These are phyloP conservation scores for Macrotrachela quadricornifera DNA, from an alignment of 1,140 invertebrate genomes.

Conservation along the genomic window DNA sequence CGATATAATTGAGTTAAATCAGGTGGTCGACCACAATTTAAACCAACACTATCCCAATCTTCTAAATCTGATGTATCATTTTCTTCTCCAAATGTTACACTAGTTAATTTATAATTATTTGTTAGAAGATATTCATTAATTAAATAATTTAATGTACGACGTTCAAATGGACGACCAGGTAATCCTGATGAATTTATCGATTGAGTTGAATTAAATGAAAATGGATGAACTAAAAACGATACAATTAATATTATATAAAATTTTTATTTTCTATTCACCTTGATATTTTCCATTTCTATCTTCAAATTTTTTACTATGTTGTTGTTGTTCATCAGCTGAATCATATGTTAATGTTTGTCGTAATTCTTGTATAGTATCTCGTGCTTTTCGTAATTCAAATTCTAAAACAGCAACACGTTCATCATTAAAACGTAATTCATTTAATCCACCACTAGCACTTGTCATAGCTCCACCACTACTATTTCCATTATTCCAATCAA, in stretches of 20 bases:
- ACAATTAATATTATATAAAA: too few relatives aligned
- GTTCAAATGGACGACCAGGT: constrained; percentile 40
- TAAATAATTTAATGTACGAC: constrained; percentile 59
- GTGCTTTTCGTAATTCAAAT: constrained; percentile 66
- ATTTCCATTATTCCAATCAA: constrained; percentile 37
- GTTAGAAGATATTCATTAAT: constrained; percentile 63
- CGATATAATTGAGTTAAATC: constrained; percentile 53
- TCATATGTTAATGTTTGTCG: constrained; percentile 50
- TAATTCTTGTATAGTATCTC: constrained; percentile 58
- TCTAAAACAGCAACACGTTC: constrained; percentile 41
- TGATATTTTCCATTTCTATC: background rate
- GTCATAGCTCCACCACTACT: too few relatives aligned
- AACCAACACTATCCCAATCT: constrained; percentile 65
- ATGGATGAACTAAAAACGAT: too few relatives aligned
- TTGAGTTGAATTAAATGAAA: too few relatives aligned
- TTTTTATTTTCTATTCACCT: too few relatives aligned
- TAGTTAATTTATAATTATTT: constrained; percentile 61
- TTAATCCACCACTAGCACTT: too few relatives aligned
- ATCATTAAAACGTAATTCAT: background rate
- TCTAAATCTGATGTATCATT: constrained; percentile 73
- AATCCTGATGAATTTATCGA: too few relatives aligned
- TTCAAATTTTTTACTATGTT: too few relatives aligned
- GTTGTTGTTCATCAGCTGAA: constrained; percentile 14
- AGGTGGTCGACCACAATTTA: constrained; percentile 59
- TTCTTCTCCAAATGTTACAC: constrained; percentile 74